phyloP scores from a whole-genome alignment of 2,888 invertebrate species.

The Ectemnius lituratus region DNA sequence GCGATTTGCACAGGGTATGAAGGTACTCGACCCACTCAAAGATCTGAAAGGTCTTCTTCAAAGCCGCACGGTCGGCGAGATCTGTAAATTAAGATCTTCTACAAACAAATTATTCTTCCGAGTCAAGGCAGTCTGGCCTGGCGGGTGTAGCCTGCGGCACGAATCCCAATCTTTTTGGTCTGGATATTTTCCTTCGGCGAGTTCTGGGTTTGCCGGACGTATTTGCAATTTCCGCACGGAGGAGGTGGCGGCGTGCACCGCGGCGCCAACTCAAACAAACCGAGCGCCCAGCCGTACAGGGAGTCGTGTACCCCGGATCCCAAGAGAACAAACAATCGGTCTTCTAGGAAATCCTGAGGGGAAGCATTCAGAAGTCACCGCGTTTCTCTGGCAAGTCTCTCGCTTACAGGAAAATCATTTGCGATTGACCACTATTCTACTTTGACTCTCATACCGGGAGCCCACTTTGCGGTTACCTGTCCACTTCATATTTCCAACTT shows the following conservation, averaged over 20 bases:
- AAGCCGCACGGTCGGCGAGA: neutral
- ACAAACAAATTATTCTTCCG: neutral
- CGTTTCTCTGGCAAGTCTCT: neutral
- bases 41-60: too few relatives aligned
- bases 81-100: neutral
- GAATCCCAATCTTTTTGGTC: conserved; percentile 3
- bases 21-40: too few relatives aligned
- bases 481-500: too few relatives aligned
- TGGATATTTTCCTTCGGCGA: conserved; percentile 46
- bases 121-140: neutral
- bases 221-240: conserved; percentile 38
- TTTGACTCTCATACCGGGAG: neutral
- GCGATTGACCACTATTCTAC: neutral
- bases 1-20: too few relatives aligned
- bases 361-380: conserved; percentile 15
- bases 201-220: conserved; percentile 31
- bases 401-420: neutral
- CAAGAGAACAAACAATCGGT: conserved; percentile 51
- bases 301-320: conserved; percentile 27
- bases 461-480: neutral
- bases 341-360: conserved; percentile 35
- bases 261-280: conserved; percentile 66
- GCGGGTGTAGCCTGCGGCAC: neutral
- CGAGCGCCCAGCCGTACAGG: conserved; percentile 35
- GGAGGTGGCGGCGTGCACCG: conserved; percentile 23